Percentiles rank a stretch among this genome's conserved stretches.
Conservation (phyloP, 2,888 invertebrate genomes). For the Pachydiplax longipennis region DNA sequence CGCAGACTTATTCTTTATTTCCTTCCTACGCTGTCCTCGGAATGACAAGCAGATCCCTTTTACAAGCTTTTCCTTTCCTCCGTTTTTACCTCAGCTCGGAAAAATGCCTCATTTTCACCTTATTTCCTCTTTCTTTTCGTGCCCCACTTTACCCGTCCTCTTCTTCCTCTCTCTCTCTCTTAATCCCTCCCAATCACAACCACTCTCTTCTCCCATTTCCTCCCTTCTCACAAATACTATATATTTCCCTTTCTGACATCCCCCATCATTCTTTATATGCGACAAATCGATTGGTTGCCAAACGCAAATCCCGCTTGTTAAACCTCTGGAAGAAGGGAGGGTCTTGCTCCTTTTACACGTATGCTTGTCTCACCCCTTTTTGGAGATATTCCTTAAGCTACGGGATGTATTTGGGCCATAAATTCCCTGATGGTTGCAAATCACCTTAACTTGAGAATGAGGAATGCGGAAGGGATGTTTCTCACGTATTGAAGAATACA, state of each 20-base stretch:
- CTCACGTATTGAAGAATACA: too few relatives aligned
- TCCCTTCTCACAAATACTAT: neutral
- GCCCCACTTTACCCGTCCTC: neutral
- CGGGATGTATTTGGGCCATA: too few relatives aligned
- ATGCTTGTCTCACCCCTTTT: too few relatives aligned
- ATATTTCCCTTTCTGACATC: neutral
- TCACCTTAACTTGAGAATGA: too few relatives aligned
- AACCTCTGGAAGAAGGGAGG: neutral
- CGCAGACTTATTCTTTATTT: slow-evolving; percentile 6
- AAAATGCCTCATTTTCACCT: neutral
- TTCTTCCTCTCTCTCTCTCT: neutral
- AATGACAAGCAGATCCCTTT: slow-evolving; percentile 4
- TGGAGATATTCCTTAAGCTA: too few relatives aligned
- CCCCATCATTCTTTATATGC: neutral
- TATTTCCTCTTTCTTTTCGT: neutral
- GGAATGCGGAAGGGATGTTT: too few relatives aligned
- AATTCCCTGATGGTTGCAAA: too few relatives aligned
- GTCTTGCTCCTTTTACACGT: neutral
- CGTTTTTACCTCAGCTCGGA: neutral
- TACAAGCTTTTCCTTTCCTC: neutral
- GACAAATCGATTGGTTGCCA: neutral
- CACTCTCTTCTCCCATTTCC: neutral
- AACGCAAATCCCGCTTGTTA: neutral
- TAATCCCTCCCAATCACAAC: neutral
- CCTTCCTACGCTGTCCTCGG: neutral